phyloP scores from a whole-genome alignment of 2,888 invertebrate species.

The Scelioninae gen. 1 region DNA sequence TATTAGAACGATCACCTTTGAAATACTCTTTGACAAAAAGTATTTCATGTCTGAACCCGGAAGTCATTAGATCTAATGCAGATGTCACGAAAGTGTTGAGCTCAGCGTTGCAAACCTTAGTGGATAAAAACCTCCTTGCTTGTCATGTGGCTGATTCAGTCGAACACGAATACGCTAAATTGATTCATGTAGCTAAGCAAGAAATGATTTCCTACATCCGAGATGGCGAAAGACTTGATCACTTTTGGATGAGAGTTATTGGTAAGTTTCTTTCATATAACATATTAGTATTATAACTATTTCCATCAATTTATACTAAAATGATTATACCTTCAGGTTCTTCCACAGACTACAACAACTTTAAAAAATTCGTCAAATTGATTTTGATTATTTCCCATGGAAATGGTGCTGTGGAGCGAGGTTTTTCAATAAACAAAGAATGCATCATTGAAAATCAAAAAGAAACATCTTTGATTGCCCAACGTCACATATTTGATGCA shows the following conservation, averaged over 20 bases:
- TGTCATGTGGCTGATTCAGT: too few relatives aligned
- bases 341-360: conserved; percentile 3
- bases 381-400: conserved; percentile 29
- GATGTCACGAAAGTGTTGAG: too few relatives aligned
- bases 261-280: conserved; percentile 18
- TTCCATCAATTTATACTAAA: background rate
- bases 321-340: too few relatives aligned
- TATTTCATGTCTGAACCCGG: background rate
- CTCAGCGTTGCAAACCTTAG: too few relatives aligned
- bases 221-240: too few relatives aligned
- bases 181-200: too few relatives aligned
- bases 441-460: conserved; percentile 28
- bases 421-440: conserved; percentile 42
- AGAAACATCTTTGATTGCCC: conserved; percentile 13
- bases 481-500: conserved; percentile 21
- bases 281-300: background rate
- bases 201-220: too few relatives aligned
- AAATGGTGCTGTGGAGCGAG: conserved; percentile 22
- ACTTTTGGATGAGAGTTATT: too few relatives aligned
- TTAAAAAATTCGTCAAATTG: conserved; percentile 5
- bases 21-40: conserved; percentile 12
- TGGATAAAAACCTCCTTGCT: too few relatives aligned
- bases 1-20: conserved; percentile 43
- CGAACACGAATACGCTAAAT: too few relatives aligned
- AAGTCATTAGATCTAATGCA: too few relatives aligned